These are phyloP conservation scores for Venturia canescens DNA, from an alignment of 1,140 invertebrate genomes.

Conservation along the genomic window DNA sequence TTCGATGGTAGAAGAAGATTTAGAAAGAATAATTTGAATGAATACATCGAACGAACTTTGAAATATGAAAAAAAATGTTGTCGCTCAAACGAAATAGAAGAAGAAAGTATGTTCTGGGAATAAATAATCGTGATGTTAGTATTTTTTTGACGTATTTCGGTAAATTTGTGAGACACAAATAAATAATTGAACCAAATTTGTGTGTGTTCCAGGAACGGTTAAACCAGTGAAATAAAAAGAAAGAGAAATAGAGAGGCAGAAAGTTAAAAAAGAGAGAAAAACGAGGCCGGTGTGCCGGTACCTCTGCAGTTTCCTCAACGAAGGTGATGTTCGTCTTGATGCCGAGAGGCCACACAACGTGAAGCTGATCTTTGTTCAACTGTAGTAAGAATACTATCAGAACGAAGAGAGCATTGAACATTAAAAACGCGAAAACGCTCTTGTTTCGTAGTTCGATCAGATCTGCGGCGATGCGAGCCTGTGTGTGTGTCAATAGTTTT, in stretches of 20 bases:
- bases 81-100: no score
- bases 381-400: constrained; percentile 98
- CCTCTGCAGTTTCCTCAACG: constrained; percentile 93
- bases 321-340: constrained; percentile 96
- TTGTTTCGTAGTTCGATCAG: constrained; percentile 95
- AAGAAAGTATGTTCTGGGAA: no score
- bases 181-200: background rate
- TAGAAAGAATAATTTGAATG: no score
- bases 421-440: constrained; percentile 97
- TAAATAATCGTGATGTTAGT: constrained; percentile 37
- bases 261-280: constrained; percentile 29
- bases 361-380: constrained; percentile 95
- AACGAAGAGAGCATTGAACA: constrained; percentile 98
- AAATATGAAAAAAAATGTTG: no score
- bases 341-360: constrained; percentile 95
- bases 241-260: constrained; percentile 36
- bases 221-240: constrained; percentile 20
- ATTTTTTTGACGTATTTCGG: constrained; percentile 30
- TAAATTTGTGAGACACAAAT: constrained; percentile 41
- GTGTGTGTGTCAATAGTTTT: constrained; percentile 85
- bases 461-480: constrained; percentile 93
- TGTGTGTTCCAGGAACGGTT: background rate
- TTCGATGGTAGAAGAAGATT: background rate
- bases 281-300: constrained; percentile 71
- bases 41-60: no score